phyloP scores from a whole-genome alignment of 1,140 invertebrate genomes.

The Magallana gigas region DNA sequence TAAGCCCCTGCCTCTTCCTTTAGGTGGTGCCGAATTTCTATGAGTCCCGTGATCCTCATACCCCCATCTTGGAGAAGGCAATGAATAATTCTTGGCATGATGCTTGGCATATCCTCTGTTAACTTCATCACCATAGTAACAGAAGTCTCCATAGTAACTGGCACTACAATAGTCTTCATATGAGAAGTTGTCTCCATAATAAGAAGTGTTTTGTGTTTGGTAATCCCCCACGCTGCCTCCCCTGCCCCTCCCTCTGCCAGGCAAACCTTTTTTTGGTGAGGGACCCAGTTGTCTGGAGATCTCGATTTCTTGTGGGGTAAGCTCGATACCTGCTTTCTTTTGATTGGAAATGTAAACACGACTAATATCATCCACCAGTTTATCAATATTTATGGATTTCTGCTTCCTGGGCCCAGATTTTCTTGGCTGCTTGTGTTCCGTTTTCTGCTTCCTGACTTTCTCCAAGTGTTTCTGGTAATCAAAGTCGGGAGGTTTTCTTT shows the following conservation, averaged over 20 bases:
- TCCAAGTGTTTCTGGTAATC: conserved; percentile 54
- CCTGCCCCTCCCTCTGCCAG: not conserved
- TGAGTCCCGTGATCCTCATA: conserved; percentile 30
- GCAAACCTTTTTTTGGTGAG: not conserved
- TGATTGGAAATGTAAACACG: conserved; percentile 50
- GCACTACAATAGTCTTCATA: not conserved
- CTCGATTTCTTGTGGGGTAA: not conserved
- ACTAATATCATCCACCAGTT: conserved; percentile 53
- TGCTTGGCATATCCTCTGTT: not conserved
- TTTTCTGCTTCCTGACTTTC: conserved; percentile 54
- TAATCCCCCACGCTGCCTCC: not conserved
- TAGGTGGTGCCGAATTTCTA: not conserved
- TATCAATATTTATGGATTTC: conserved; percentile 36
- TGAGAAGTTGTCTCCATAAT: conserved; percentile 13
- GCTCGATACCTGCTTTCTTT: not conserved
- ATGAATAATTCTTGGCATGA: not conserved
- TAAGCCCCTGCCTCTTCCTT: conserved; percentile 42
- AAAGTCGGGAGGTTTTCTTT: conserved; percentile 37
- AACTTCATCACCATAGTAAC: conserved; percentile 23
- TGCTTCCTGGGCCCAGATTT: not conserved
- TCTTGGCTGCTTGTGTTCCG: conserved; percentile 13
- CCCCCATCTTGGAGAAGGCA: not conserved
- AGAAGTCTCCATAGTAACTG: conserved; percentile 10
- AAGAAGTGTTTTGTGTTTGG: not conserved
- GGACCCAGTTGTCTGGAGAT: not conserved